These are phyloP conservation scores for Andinoacara biseriatus DNA, from an alignment of 2,113 vertebrate genomes.

Conservation along the genomic window DNA sequence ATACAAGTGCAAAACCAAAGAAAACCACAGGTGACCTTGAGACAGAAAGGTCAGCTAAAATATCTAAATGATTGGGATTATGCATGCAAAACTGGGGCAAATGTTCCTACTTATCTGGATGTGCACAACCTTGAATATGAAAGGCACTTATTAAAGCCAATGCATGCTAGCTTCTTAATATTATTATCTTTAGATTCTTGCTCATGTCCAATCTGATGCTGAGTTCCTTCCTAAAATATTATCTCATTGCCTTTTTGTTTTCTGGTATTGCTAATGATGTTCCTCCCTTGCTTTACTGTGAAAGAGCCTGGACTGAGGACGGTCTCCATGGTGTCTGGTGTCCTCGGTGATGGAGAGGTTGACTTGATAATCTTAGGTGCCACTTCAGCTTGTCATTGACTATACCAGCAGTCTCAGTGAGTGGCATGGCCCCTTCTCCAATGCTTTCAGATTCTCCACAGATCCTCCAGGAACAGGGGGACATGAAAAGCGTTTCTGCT, in stretches of 20 bases:
- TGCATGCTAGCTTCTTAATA: background rate
- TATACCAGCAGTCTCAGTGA: background rate
- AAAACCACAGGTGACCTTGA: background rate
- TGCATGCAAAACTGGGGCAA: too few relatives aligned
- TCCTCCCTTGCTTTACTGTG: background rate
- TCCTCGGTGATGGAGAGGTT: background rate
- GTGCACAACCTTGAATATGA: background rate
- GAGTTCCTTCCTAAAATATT: background rate
- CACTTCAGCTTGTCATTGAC: background rate
- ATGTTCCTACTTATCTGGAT: too few relatives aligned
- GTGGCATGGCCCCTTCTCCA: background rate
- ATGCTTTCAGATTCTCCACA: background rate
- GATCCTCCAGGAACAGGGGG: background rate
- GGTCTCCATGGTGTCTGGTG: background rate
- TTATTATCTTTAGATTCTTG: background rate
- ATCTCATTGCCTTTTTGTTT: background rate
- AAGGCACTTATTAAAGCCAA: background rate
- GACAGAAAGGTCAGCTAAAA: background rate
- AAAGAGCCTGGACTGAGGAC: background rate
- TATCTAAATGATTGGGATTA: background rate
- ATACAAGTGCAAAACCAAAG: background rate
- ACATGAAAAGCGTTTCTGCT: background rate
- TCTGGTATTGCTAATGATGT: background rate
- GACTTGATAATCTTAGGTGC: background rate
- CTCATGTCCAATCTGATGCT: background rate